Evolutionary conservation across 2,888 invertebrate species (phyloP).

Genomic region (Nematopogon swammerdamellus): DNA sequence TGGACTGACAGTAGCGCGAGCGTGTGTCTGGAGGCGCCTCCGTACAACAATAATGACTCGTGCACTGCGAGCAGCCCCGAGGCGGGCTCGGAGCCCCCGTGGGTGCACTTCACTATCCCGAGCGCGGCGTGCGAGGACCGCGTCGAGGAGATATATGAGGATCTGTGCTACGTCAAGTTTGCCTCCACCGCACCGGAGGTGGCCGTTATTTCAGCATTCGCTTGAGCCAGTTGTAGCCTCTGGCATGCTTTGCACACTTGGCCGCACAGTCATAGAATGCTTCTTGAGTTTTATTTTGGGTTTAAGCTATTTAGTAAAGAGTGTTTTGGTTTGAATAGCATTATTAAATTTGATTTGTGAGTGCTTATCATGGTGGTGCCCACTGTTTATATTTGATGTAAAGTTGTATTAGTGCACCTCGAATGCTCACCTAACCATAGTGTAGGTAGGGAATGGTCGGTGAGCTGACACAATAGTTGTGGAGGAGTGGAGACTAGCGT

Average conservation of each 20-base stretch:
- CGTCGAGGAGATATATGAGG: conserved; percentile 84
- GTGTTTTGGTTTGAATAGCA: no score
- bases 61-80: conserved; percentile 9
- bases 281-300: no score
- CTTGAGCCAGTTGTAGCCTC: neutral
- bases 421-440: no score
- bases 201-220: conserved; percentile 11
- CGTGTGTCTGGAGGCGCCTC: conserved; percentile 25
- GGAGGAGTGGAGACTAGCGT: neutral
- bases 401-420: no score
- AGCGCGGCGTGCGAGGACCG: conserved; percentile 57
- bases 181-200: conserved; percentile 69
- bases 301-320: no score
- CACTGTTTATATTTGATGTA: no score
- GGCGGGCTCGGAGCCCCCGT: conserved; percentile 45
- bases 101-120: conserved; percentile 67
- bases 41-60: conserved; percentile 15
- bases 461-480: no score
- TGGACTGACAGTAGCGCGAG: conserved; percentile 29
- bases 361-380: no score
- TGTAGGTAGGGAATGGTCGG: no score
- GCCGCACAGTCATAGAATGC: no score
- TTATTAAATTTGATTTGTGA: no score
- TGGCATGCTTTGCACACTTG: conserved; percentile 1
- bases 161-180: conserved; percentile 84